Percentiles rank a stretch among this genome's conserved stretches.
Evolutionary conservation across 2,113 vertebrate genomes (phyloP).

Genomic region (Hassar affinis): DNA sequence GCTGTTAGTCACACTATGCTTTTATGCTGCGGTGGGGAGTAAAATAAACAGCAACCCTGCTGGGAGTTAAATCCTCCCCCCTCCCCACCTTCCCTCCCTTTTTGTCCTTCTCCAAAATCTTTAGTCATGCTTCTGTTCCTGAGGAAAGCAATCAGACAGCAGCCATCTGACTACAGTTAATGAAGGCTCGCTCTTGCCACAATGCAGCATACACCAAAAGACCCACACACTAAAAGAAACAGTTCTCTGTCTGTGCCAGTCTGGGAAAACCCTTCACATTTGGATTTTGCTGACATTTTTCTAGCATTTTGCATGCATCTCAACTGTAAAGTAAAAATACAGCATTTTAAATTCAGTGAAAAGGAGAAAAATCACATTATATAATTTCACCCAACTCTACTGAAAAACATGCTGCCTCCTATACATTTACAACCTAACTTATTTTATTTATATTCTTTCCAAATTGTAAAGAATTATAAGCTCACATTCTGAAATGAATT

Average conservation of each 20-base stretch:
- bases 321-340: neutral
- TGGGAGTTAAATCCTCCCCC: neutral
- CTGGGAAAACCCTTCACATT: neutral
- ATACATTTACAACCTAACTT: neutral
- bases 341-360: neutral
- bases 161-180: slow-evolving; percentile 28
- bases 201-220: neutral
- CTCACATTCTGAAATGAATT: neutral
- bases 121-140: slow-evolving; percentile 29
- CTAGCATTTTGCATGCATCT: neutral
- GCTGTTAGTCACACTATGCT: slow-evolving; percentile 67
- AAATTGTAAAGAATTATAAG: neutral
- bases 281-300: neutral
- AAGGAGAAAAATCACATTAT: neutral
- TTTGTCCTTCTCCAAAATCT: slow-evolving; percentile 17
- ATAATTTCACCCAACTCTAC: no score
- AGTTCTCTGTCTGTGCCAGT: neutral
- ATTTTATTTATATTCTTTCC: neutral
- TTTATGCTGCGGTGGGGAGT: slow-evolving; percentile 51
- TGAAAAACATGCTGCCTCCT: neutral
- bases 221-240: neutral
- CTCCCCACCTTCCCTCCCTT: slow-evolving; percentile 2
- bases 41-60: slow-evolving; percentile 26
- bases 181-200: neutral
- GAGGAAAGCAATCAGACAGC: slow-evolving; percentile 34